Conservation (phyloP, 2,113 vertebrate species). For the Oryzias melastigma region DNA sequence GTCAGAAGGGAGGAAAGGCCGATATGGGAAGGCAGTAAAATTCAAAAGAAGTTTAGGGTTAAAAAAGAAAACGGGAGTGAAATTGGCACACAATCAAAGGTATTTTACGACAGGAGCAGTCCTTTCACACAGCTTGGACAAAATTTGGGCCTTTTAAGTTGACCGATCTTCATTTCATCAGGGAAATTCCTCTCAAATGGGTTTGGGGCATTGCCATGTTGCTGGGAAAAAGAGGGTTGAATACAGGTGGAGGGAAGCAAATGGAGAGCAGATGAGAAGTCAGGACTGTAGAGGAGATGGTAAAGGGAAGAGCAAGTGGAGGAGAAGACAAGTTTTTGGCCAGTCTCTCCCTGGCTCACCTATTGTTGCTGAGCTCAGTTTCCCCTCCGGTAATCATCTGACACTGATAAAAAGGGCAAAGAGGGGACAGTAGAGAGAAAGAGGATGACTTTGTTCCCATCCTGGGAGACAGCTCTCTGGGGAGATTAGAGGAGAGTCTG, state of each 20-base stretch:
- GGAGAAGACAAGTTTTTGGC: constrained; percentile 33
- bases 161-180: constrained; percentile 64
- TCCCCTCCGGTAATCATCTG: constrained; percentile 65
- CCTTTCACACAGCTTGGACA: constrained; percentile 36
- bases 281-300: constrained; percentile 13
- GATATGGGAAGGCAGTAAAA: constrained; percentile 11
- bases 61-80: neutral
- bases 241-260: constrained; percentile 25
- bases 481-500: constrained; percentile 52
- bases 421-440: constrained; percentile 41
- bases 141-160: constrained; percentile 48
- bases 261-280: constrained; percentile 12
- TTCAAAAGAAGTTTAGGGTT: constrained; percentile 11
- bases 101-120: neutral
- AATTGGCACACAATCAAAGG: constrained; percentile 11
- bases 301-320: constrained; percentile 18
- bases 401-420: constrained; percentile 60
- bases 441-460: constrained; percentile 63
- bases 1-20: constrained; percentile 27
- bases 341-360: constrained; percentile 33
- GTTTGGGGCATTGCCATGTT: constrained; percentile 43
- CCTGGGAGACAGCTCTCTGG: constrained; percentile 58
- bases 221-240: constrained; percentile 37
- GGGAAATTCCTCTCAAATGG: constrained; percentile 63
- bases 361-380: constrained; percentile 48